Evolutionary conservation across 2,113 vertebrate genomes (phyloP).

Genomic region (Erinaceus europaeus): DNA sequence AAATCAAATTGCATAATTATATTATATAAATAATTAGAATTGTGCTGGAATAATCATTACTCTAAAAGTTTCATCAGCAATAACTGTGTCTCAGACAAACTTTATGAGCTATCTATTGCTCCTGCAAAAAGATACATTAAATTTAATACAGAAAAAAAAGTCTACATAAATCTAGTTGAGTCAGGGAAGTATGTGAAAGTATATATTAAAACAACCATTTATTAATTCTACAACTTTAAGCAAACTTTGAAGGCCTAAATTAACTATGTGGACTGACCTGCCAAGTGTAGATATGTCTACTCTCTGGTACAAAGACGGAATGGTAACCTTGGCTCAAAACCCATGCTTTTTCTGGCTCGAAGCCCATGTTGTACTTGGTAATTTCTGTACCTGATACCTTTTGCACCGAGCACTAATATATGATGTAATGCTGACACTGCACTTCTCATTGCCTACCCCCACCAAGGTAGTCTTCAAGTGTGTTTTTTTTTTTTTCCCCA

Average conservation of each 20-base stretch:
- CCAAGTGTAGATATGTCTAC: too few relatives aligned
- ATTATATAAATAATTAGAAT: slow-evolving; percentile 52
- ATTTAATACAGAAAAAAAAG: slow-evolving; percentile 23
- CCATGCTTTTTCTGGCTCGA: too few relatives aligned
- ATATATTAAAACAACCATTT: background rate
- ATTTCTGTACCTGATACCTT: too few relatives aligned
- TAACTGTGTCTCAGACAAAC: slow-evolving; percentile 36
- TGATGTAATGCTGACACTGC: too few relatives aligned
- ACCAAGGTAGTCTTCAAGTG: too few relatives aligned
- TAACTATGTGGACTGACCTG: background rate
- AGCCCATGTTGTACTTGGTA: too few relatives aligned
- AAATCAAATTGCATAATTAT: slow-evolving; percentile 52
- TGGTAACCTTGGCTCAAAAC: too few relatives aligned
- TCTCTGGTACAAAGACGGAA: too few relatives aligned
- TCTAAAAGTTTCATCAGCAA: slow-evolving; percentile 46
- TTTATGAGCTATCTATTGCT: slow-evolving; percentile 36
- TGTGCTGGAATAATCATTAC: slow-evolving; percentile 22
- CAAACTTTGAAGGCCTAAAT: background rate
- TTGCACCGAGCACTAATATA: too few relatives aligned
- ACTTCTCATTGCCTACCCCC: too few relatives aligned
- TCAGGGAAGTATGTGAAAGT: slow-evolving; percentile 10
- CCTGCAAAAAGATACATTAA: slow-evolving; percentile 21
- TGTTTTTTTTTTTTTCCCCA: too few relatives aligned
- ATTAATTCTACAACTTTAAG: background rate
- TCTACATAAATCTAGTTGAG: background rate